These are phyloP conservation scores for Notothenia rossii DNA, from an alignment of 2,113 vertebrate species.

Conservation along the genomic window DNA sequence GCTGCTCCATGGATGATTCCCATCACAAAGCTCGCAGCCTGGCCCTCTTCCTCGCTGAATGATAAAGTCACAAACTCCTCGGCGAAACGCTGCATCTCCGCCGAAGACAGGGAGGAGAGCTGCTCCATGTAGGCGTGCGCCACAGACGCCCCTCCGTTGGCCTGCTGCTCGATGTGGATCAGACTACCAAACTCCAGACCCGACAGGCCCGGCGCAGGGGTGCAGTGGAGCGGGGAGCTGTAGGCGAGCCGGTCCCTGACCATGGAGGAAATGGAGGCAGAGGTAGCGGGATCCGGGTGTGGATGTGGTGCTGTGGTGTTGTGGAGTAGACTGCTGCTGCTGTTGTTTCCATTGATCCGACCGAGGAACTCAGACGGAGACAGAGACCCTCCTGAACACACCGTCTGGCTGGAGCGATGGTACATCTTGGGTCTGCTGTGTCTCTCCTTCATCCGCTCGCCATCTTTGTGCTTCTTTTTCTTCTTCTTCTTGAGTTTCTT, in stretches of 20 bases:
- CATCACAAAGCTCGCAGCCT: slow-evolving; percentile 95
- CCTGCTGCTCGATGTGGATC: slow-evolving; percentile 79
- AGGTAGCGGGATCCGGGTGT: slow-evolving; percentile 58
- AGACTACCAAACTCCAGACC: slow-evolving; percentile 75
- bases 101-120: slow-evolving; percentile 67
- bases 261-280: slow-evolving; percentile 59
- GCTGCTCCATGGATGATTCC: slow-evolving; percentile 98
- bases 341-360: slow-evolving; percentile 73
- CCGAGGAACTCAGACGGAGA: slow-evolving; percentile 69
- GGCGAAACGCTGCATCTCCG: slow-evolving; percentile 78
- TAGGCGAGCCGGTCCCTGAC: slow-evolving; percentile 69
- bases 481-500: slow-evolving; percentile 83
- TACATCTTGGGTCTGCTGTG: slow-evolving; percentile 78
- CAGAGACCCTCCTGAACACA: slow-evolving; percentile 73
- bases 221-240: slow-evolving; percentile 69
- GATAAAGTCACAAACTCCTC: slow-evolving; percentile 92
- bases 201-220: slow-evolving; percentile 31
- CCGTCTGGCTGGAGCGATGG: slow-evolving; percentile 77
- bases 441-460: slow-evolving; percentile 71
- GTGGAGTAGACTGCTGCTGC: slow-evolving; percentile 50
- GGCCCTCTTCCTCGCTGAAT: slow-evolving; percentile 92
- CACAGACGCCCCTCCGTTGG: slow-evolving; percentile 78
- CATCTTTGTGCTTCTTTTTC: slow-evolving; percentile 84
- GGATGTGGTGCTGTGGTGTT: slow-evolving; percentile 28
- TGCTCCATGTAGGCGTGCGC: slow-evolving; percentile 76